These are phyloP conservation scores for Thunnus albacares DNA, from an alignment of 2,797 vertebrate genomes.

Conservation along the genomic window DNA sequence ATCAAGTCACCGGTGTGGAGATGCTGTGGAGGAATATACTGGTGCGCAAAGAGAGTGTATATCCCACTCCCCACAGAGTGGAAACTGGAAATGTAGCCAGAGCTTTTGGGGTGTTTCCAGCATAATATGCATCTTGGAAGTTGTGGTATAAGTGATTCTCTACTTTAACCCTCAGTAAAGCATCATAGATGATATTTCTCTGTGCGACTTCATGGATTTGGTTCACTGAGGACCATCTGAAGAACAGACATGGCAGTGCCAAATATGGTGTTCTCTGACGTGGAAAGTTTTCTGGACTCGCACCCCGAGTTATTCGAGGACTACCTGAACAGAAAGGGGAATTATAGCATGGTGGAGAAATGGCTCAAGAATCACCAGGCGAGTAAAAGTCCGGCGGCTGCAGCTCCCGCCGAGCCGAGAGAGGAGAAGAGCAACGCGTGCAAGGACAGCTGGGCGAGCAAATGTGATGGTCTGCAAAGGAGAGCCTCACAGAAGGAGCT, in stretches of 20 bases:
- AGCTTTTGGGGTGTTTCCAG: conserved; percentile 55
- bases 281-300: conserved; percentile 97
- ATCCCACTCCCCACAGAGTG: conserved; percentile 50
- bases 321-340: conserved; percentile 93
- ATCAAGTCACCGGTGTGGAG: conserved; percentile 18
- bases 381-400: conserved; percentile 67
- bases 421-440: conserved; percentile 78
- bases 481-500: conserved; percentile 96
- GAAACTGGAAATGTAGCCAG: conserved; percentile 53
- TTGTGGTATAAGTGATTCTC: conserved; percentile 57
- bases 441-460: conserved; percentile 87
- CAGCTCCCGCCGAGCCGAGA: conserved; percentile 55
- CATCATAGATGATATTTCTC: conserved; percentile 78
- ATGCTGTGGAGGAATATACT: conserved; percentile 55
- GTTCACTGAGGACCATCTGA: conserved; percentile 71
- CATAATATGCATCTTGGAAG: conserved; percentile 60
- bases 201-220: conserved; percentile 68
- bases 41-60: conserved; percentile 73
- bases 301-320: conserved; percentile 95
- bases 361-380: conserved; percentile 91
- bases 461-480: conserved; percentile 87
- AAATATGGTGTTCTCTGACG: conserved; percentile 92
- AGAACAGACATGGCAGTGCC: conserved; percentile 86
- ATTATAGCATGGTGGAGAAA: conserved; percentile 92
- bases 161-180: conserved; percentile 54